Evolutionary conservation across 2,113 vertebrate species (phyloP).

Genomic region (Crotalus horridus): DNA sequence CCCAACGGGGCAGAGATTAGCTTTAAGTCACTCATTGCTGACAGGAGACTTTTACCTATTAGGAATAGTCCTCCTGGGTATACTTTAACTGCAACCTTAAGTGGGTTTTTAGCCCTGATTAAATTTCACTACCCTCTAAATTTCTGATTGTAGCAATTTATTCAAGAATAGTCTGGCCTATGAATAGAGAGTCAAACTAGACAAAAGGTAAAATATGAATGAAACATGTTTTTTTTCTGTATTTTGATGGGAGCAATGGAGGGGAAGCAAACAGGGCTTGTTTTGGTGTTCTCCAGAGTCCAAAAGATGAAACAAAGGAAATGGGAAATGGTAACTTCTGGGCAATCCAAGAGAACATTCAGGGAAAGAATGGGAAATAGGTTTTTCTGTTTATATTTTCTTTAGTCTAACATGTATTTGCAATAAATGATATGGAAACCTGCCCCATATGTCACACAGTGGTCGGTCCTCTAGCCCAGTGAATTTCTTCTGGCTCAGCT

Average conservation of each 20-base stretch:
- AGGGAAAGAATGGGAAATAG: neutral
- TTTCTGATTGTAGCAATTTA: neutral
- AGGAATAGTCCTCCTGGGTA: neutral
- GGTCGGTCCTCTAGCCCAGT: neutral
- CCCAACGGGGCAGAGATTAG: neutral
- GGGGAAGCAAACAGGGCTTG: neutral
- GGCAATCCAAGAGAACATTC: neutral
- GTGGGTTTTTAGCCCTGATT: neutral
- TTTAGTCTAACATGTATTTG: neutral
- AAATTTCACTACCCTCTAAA: neutral
- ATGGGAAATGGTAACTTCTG: neutral
- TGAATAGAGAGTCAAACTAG: neutral
- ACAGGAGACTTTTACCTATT: neutral
- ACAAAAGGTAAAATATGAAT: neutral
- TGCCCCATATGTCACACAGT: slow-evolving; percentile 18
- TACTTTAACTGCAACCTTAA: neutral
- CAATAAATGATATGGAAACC: neutral
- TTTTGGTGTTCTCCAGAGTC: no score
- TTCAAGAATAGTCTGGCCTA: neutral
- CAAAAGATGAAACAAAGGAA: neutral
- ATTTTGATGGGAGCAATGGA: neutral
- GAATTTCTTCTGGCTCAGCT: neutral
- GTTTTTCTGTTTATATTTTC: neutral
- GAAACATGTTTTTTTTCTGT: neutral
- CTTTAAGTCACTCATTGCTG: neutral